phyloP scores from a whole-genome alignment of 2,113 vertebrate genomes.

The Alaudala cheleensis region DNA sequence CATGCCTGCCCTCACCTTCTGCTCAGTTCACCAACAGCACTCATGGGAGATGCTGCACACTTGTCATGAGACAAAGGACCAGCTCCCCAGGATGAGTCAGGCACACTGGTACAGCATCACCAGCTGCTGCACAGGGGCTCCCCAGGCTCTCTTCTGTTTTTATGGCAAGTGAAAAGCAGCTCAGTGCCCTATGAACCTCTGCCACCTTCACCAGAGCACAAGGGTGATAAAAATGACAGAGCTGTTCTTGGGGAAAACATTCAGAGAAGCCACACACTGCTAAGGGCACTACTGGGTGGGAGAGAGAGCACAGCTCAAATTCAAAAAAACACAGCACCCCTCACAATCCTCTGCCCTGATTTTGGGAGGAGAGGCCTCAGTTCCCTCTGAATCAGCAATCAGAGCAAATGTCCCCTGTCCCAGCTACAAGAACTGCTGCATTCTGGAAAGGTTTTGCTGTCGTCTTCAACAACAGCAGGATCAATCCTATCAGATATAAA shows the following conservation, averaged over 20 bases:
- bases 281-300: neutral
- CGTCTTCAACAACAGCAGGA: neutral
- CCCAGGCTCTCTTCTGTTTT: neutral
- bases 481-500: neutral
- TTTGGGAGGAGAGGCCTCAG: neutral
- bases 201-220: neutral
- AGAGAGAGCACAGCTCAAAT: neutral
- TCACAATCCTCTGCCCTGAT: neutral
- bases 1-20: neutral
- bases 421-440: neutral
- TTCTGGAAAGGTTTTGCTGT: neutral
- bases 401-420: neutral
- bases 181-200: neutral
- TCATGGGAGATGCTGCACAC: fast-evolving
- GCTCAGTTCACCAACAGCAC: neutral
- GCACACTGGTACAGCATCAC: neutral
- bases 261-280: neutral
- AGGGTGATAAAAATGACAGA: neutral
- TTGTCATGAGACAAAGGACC: fast-evolving
- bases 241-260: neutral
- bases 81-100: neutral
- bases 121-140: neutral
- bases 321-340: neutral
- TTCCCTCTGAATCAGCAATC: neutral
- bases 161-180: neutral